Evolutionary conservation across 2,113 vertebrate species (phyloP).

Genomic region (Gadus chalcogrammus): DNA sequence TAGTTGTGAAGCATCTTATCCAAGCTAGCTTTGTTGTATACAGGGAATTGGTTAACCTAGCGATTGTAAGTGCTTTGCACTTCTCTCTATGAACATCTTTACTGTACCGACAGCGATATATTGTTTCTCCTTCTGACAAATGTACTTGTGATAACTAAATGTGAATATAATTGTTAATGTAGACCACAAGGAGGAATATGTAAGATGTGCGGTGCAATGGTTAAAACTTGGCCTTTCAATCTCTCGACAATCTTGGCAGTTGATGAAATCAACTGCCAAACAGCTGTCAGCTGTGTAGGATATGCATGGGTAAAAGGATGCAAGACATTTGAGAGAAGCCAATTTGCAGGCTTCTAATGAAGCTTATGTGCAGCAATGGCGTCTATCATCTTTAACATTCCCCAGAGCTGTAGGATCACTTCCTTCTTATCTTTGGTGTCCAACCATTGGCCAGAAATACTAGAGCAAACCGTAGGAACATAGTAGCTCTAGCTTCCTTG

Average conservation of each 20-base stretch:
- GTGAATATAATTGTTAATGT: no score
- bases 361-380: conserved; percentile 18
- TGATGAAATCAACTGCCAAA: neutral
- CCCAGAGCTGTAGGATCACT: neutral
- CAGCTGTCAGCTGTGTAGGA: neutral
- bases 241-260: neutral
- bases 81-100: no score
- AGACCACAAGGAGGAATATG: neutral
- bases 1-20: neutral
- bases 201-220: neutral
- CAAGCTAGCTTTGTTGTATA: no score
- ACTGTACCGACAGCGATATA: no score
- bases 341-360: conserved; percentile 15
- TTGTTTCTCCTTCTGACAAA: no score
- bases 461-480: neutral
- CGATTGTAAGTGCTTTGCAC: no score
- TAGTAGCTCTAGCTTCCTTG: no score
- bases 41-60: no score
- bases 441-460: conserved; percentile 24
- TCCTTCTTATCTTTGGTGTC: conserved; percentile 8
- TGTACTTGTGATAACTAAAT: no score
- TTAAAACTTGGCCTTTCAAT: neutral
- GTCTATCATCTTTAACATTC: conserved; percentile 31
- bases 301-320: conserved; percentile 18
- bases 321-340: conserved; percentile 21